Evolutionary conservation across 1,140 invertebrate species (phyloP).

Genomic region (Drosophila parabipectinata): DNA sequence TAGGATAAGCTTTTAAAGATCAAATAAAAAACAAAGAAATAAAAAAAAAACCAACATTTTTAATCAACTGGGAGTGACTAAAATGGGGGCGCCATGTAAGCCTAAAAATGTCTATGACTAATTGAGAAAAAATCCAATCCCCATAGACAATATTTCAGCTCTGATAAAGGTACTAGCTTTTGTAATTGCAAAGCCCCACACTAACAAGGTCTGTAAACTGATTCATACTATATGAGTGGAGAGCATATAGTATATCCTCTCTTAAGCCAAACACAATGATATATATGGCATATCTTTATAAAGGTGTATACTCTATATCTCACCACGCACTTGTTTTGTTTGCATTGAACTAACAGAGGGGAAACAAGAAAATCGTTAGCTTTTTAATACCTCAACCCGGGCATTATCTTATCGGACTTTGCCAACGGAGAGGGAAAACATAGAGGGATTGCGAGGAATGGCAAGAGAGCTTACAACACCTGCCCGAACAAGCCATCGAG

Average conservation of each 20-base stretch:
- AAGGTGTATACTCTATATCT: background rate
- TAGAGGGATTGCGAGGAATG: background rate
- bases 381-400: slow-evolving; percentile 59
- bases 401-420: slow-evolving; percentile 63
- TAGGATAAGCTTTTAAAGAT: slow-evolving; percentile 33
- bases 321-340: slow-evolving; percentile 59
- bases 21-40: slow-evolving; percentile 28
- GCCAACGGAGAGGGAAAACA: slow-evolving; percentile 20
- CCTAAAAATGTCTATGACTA: slow-evolving; percentile 27
- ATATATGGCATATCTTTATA: slow-evolving; percentile 5
- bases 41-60: background rate
- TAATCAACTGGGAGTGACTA: background rate
- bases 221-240: slow-evolving; percentile 38
- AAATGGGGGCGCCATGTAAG: background rate
- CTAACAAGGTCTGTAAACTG: slow-evolving; percentile 60
- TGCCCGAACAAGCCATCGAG: slow-evolving; percentile 70
- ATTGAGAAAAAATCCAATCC: slow-evolving; percentile 17
- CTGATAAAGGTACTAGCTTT: slow-evolving; percentile 28
- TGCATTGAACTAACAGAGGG: slow-evolving; percentile 38
- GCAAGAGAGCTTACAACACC: slow-evolving; percentile 34
- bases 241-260: background rate
- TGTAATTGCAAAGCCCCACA: slow-evolving; percentile 32
- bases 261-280: slow-evolving; percentile 9
- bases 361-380: slow-evolving; percentile 62
- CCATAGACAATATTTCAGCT: slow-evolving; percentile 29